Evolutionary conservation across 2,113 vertebrate genomes (phyloP).

Genomic region (Seriola aureovittata): DNA sequence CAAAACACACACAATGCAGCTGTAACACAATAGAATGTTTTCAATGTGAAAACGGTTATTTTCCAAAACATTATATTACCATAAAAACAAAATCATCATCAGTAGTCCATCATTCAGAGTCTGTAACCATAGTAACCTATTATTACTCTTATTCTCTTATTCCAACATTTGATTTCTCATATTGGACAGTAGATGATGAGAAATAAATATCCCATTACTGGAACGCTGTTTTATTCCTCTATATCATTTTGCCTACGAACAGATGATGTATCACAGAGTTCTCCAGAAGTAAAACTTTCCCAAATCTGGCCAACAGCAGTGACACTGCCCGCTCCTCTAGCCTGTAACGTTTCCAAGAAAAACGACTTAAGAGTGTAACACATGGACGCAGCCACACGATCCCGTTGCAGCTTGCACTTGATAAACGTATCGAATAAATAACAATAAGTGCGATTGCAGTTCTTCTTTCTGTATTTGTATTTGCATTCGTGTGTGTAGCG

Average conservation of each 20-base stretch:
- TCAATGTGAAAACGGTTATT: background rate
- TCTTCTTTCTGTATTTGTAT: background rate
- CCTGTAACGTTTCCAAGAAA: slow-evolving; percentile 5
- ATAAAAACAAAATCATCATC: background rate
- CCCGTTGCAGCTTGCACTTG: background rate
- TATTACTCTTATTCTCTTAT: no score
- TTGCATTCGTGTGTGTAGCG: background rate
- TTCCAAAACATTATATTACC: background rate
- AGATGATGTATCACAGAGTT: background rate
- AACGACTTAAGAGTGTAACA: background rate
- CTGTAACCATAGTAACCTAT: background rate
- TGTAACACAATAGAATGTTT: background rate
- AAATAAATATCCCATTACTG: background rate
- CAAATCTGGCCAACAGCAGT: slow-evolving; percentile 9
- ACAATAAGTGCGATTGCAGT: background rate
- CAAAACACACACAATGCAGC: background rate
- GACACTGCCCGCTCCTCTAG: slow-evolving; percentile 10
- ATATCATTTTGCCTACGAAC: background rate
- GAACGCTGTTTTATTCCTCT: background rate
- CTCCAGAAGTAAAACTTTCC: slow-evolving; percentile 1
- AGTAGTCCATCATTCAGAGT: background rate
- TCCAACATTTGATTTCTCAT: background rate
- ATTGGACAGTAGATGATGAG: background rate
- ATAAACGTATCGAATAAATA: background rate
- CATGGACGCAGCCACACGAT: background rate